A percentile compares a stretch with the other conserved stretches of the same genome.
Evolutionary conservation across 2,888 invertebrate species (phyloP).

Genomic region (Ornithoptera alexandrae): DNA sequence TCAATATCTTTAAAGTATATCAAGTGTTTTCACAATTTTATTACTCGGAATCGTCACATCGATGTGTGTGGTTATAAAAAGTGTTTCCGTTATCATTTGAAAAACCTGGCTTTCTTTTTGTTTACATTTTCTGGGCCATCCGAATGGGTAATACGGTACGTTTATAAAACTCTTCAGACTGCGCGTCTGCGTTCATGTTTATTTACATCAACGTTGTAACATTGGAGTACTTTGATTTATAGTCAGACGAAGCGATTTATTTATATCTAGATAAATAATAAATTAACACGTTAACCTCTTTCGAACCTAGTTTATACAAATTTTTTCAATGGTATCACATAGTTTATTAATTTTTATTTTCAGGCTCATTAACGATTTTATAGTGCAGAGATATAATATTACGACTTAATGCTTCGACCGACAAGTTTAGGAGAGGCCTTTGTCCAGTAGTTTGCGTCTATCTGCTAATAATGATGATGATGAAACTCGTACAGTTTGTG

Average conservation of each 20-base stretch:
- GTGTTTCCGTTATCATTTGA: slow-evolving; percentile 9
- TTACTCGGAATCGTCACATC: slow-evolving; percentile 20
- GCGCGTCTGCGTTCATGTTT: slow-evolving; percentile 53
- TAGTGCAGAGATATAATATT: too few relatives aligned
- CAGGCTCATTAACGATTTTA: too few relatives aligned
- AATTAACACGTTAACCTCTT: not conserved
- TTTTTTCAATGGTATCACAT: not conserved
- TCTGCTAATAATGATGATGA: too few relatives aligned
- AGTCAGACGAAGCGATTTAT: slow-evolving; percentile 4
- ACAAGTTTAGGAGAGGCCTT: too few relatives aligned
- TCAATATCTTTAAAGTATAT: slow-evolving; percentile 17
- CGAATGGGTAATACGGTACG: slow-evolving; percentile 26
- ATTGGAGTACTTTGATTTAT: slow-evolving; percentile 45
- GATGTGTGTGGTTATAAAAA: slow-evolving; percentile 6
- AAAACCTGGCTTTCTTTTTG: slow-evolving; percentile 17
- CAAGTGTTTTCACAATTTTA: slow-evolving; percentile 9
- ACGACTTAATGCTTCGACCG: too few relatives aligned
- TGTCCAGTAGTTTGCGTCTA: too few relatives aligned
- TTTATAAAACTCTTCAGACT: slow-evolving; percentile 52
- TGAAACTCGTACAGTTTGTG: too few relatives aligned
- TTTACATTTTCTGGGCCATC: slow-evolving; percentile 4
- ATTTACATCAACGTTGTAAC: slow-evolving; percentile 47
- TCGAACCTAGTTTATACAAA: not conserved
- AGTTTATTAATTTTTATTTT: too few relatives aligned
- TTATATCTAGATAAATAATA: not conserved